Evolutionary conservation across 1,140 invertebrate species (phyloP).

Genomic region (Polypedilum vanderplanki): DNA sequence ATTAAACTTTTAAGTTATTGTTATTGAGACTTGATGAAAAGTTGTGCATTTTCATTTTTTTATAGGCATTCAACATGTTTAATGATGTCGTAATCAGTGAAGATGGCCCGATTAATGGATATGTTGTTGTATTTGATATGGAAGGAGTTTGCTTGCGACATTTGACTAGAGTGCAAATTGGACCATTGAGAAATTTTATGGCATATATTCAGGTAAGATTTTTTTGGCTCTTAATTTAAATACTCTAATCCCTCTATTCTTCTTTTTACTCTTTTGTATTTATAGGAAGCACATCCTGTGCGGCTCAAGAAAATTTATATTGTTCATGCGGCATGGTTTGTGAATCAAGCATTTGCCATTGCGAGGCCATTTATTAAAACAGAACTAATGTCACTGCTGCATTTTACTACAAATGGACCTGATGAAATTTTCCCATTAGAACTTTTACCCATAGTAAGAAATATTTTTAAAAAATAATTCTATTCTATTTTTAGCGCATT

Average conservation of each 20-base stretch:
- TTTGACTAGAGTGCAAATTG: conserved; percentile 52
- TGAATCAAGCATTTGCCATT: conserved; percentile 54
- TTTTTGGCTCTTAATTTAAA: background rate
- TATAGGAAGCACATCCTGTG: conserved; percentile 52
- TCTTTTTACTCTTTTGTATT: conserved; percentile 36
- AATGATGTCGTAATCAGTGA: conserved; percentile 56
- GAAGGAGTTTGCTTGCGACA: conserved; percentile 55
- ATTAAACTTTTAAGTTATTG: background rate
- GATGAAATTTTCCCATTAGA: conserved; percentile 45
- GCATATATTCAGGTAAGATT: conserved; percentile 55
- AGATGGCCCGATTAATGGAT: conserved; percentile 52
- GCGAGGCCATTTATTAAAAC: conserved; percentile 52
- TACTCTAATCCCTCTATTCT: background rate
- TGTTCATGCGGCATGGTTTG: conserved; percentile 53
- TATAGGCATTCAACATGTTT: conserved; percentile 54
- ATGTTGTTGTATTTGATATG: conserved; percentile 60
- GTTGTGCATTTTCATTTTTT: background rate
- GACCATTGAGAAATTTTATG: conserved; percentile 54
- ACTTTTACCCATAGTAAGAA: conserved; percentile 39
- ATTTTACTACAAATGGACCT: conserved; percentile 46
- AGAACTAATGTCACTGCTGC: conserved; percentile 49
- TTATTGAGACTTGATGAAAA: background rate
- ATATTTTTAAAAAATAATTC: too few species aligned
- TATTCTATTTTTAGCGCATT: too few species aligned
- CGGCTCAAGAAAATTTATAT: conserved; percentile 53